Evolutionary conservation across 2,113 vertebrate species (phyloP).

Genomic region (Uria aalge): DNA sequence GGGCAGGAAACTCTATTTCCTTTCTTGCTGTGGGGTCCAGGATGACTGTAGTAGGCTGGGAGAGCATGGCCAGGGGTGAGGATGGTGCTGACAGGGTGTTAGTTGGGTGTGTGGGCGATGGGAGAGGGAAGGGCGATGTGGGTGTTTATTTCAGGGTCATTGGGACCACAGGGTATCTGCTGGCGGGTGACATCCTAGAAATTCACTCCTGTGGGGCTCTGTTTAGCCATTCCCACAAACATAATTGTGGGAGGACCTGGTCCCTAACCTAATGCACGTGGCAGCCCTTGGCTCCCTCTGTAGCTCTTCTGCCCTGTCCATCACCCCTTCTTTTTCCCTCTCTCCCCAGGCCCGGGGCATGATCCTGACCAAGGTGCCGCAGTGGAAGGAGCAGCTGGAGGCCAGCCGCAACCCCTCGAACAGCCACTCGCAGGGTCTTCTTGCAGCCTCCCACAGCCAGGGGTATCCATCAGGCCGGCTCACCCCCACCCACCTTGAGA

Average conservation of each 20-base stretch:
- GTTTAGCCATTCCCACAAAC: not conserved
- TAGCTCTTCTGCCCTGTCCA: not conserved
- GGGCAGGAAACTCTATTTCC: not conserved
- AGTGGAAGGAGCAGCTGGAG: constrained; percentile 80
- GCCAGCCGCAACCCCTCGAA: constrained; percentile 67
- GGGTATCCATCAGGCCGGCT: constrained; percentile 60
- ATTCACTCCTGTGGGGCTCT: not conserved
- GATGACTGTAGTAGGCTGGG: not conserved
- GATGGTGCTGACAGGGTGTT: not conserved
- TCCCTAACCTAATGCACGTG: fast-evolving
- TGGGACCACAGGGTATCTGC: not conserved
- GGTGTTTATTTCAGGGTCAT: not conserved
- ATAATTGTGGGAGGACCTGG: not conserved
- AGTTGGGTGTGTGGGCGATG: not conserved
- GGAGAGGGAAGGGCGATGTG: not conserved
- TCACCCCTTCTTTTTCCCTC: not conserved
- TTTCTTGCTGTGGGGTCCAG: not conserved
- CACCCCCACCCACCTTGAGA: constrained; percentile 68
- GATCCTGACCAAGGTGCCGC: constrained; percentile 68
- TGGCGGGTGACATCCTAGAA: not conserved
- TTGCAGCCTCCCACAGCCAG: constrained; percentile 41
- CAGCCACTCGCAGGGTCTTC: constrained; percentile 59
- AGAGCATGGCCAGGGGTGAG: not conserved
- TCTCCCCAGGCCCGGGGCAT: constrained; percentile 65
- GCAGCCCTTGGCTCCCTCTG: not conserved